These are phyloP conservation scores for Euthynnus affinis DNA, from an alignment of 2,797 vertebrate species.

Conservation along the genomic window DNA sequence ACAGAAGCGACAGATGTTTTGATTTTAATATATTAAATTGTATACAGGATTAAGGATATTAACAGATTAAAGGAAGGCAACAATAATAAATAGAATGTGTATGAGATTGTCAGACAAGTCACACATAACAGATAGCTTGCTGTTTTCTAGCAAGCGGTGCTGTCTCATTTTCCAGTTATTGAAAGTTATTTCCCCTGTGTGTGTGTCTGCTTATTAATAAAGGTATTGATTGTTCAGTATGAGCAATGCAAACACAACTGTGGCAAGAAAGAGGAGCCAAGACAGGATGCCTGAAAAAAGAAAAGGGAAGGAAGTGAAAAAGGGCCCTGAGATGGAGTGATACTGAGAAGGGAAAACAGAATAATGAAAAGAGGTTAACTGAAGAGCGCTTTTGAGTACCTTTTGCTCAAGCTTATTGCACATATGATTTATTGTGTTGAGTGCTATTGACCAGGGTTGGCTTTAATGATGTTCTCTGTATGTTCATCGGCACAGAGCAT, in stretches of 20 bases:
- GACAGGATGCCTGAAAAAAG: conserved; percentile 33
- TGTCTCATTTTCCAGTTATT: conserved; percentile 17
- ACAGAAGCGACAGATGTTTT: conserved; percentile 5
- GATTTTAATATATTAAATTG: not conserved
- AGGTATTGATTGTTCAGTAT: conserved; percentile 50
- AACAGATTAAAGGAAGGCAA: conserved; percentile 7
- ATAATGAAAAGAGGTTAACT: conserved; percentile 31
- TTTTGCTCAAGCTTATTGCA: conserved; percentile 48
- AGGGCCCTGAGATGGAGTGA: conserved; percentile 62
- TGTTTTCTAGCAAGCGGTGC: not conserved
- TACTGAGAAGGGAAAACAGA: conserved; percentile 28
- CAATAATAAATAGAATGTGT: conserved; percentile 1
- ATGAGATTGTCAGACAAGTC: conserved; percentile 6
- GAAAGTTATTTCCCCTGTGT: conserved; percentile 30
- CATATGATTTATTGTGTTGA: conserved; percentile 21
- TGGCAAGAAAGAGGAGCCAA: conserved; percentile 14
- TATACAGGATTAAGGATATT: too few relatives aligned
- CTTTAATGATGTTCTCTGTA: conserved; percentile 25
- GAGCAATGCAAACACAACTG: conserved; percentile 27
- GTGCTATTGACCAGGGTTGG: conserved; percentile 36
- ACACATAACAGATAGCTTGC: not conserved
- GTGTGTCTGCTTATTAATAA: conserved; percentile 55
- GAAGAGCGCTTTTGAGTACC: conserved; percentile 7
- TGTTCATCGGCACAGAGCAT: conserved; percentile 28
- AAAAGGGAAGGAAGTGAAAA: conserved; percentile 37